phyloP scores from a whole-genome alignment of 1,140 invertebrate species.

The Neocloeon triangulifer region DNA sequence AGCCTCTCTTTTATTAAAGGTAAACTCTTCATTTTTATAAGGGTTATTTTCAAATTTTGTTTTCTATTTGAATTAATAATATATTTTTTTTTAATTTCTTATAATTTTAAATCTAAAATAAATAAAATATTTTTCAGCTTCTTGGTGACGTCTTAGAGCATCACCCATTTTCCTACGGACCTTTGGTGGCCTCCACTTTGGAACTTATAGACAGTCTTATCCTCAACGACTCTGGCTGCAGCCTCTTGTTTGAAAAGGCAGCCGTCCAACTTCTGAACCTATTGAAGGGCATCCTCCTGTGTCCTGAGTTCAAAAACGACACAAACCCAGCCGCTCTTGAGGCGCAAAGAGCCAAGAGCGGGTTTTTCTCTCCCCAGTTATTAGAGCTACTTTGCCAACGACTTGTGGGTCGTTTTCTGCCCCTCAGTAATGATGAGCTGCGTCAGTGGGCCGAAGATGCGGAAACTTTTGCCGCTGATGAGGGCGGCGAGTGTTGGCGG shows the following conservation, averaged over 20 bases:
- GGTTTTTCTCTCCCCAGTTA: constrained; percentile 45
- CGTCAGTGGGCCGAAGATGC: constrained; percentile 76
- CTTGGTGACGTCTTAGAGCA: constrained; percentile 44
- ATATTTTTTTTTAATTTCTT: too few species aligned
- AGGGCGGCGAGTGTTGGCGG: constrained; percentile 77
- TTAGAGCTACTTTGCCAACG: constrained; percentile 58
- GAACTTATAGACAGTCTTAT: constrained; percentile 67
- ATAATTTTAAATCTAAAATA: too few species aligned
- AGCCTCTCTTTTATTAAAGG: too few species aligned
- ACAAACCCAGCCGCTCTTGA: constrained; percentile 23
- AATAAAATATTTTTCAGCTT: too few species aligned
- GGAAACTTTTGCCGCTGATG: constrained; percentile 70
- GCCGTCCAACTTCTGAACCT: constrained; percentile 75
- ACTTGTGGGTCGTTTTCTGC: constrained; percentile 71
- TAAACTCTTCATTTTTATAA: too few species aligned
- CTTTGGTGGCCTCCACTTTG: constrained; percentile 50
- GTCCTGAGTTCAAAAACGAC: constrained; percentile 42
- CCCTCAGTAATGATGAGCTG: constrained; percentile 61
- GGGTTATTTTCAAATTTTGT: too few species aligned
- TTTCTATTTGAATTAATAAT: too few species aligned
- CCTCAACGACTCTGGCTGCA: constrained; percentile 56
- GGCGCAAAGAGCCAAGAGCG: constrained; percentile 41
- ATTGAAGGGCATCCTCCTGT: constrained; percentile 59
- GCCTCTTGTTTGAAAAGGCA: constrained; percentile 58
- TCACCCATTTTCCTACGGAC: constrained; percentile 55